Evolutionary conservation across 23 tunicate genomes (phyloP).

Genomic region (Trididemnum nubilum): DNA sequence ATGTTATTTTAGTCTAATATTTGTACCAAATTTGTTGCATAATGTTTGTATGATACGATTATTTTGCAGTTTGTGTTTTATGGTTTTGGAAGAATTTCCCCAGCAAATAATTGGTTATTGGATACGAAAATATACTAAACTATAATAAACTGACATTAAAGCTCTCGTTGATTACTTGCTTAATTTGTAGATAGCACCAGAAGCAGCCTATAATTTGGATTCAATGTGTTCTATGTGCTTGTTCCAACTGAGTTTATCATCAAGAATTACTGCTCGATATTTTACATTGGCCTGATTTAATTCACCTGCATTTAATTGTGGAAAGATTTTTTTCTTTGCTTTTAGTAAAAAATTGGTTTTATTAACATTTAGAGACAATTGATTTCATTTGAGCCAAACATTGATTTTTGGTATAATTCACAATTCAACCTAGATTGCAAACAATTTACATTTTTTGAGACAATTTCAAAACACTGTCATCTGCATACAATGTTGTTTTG

Average conservation of each 20-base stretch:
- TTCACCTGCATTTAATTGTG: neutral
- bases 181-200: slow-evolving; percentile 21
- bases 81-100: neutral
- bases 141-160: slow-evolving; percentile 3
- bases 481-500: slow-evolving; percentile 19
- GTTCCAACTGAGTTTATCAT: slow-evolving; percentile 25
- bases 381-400: slow-evolving; percentile 6
- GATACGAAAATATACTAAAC: slow-evolving; percentile 17
- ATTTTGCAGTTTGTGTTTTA: neutral
- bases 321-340: neutral
- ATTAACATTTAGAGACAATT: slow-evolving; percentile 14
- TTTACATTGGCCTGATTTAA: neutral
- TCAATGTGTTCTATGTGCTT: neutral
- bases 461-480: slow-evolving; percentile 15
- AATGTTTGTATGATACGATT: neutral
- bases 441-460: neutral
- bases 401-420: slow-evolving; percentile 14
- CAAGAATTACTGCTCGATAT: slow-evolving; percentile 21
- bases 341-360: neutral
- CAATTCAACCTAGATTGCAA: neutral
- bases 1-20: neutral
- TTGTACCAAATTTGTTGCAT: neutral
- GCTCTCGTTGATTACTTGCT: no score
- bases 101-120: neutral
- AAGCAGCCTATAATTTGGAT: neutral